Evolutionary conservation across 2,888 invertebrate species (phyloP), one percentile per base, ranked within the genome.

Genomic region (Polymixis lichenea): DNA sequence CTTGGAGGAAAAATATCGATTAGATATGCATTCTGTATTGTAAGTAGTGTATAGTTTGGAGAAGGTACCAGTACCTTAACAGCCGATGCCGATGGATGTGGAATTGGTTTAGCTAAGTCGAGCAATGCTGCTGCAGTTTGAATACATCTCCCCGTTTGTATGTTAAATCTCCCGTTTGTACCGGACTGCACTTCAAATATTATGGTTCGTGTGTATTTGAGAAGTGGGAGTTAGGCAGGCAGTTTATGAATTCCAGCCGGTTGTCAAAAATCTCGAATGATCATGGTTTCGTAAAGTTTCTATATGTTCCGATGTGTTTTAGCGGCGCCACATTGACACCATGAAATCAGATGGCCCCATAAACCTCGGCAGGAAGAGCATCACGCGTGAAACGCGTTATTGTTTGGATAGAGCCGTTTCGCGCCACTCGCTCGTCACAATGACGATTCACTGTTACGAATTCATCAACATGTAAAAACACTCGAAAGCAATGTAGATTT

Each of bases 321-420:
- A 73, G 75, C 78, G 78, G 74, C 75, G 78, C 74, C 67, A 78
- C 84, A 89, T 84, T 89, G 91, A 91, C 91, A 90, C 88, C 87
- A 90, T 92, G 90, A 89, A 92, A 93, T 93, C 92, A 89, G 92
- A 93, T 93, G 93, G 90, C 93, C 92, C 90, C 92, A 93, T 93
- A 92, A 90, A 89, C 89, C 85, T 85, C 73, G 89, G 87, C 94
- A 94, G 95, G 95, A 94, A 93, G 93, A 93, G 93, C 92, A 90
- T 83, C 88, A 87, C 91, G 94, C 94, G 94, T 94, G 92, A 93
- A 93, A 90, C 89, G 85, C 90, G 89, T 83, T 92, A 93, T 95
- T 95, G 94, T 95, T 92, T 88, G 82, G 83, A 80, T 84, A 80
- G 80, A 80, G 86, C 87, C 93, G 95, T 94, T 92, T 92, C 94